Conservation (phyloP, 2,797 vertebrate species). For the Calcarius lapponicus region DNA sequence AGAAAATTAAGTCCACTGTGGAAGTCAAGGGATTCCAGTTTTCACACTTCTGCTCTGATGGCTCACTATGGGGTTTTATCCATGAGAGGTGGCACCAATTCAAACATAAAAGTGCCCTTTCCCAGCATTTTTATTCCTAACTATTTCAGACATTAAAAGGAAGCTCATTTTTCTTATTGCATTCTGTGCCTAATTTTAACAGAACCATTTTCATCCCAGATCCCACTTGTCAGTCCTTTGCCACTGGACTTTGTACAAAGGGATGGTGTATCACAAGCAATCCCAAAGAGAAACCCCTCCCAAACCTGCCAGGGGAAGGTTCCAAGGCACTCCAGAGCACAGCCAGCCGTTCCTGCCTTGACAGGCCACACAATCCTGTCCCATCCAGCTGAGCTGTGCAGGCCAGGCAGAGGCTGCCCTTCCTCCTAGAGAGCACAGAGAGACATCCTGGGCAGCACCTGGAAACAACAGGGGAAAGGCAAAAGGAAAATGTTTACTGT, state of each 20-base stretch:
- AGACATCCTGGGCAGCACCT: not conserved
- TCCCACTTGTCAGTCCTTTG: not conserved
- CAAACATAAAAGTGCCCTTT: not conserved
- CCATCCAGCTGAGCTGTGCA: not conserved
- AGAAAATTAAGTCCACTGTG: too few species aligned
- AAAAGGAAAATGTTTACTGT: not conserved
- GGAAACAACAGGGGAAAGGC: not conserved
- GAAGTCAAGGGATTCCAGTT: not conserved
- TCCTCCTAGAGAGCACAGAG: not conserved
- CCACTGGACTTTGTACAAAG: not conserved
- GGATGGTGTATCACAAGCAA: not conserved
- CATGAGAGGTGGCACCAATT: too few species aligned
- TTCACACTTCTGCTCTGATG: not conserved
- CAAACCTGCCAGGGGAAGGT: not conserved
- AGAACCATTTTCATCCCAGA: not conserved
- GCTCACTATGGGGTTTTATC: not conserved
- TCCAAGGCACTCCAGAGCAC: not conserved
- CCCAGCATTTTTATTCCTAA: not conserved
- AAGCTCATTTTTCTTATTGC: too few species aligned
- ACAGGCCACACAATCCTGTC: not conserved
- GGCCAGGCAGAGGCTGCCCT: not conserved
- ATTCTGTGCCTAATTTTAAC: not conserved
- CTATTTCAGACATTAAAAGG: not conserved
- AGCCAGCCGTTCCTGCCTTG: not conserved
- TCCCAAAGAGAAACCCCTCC: not conserved